A percentile compares a stretch with the other conserved stretches of the same genome.
phyloP scores from a whole-genome alignment of 1,140 invertebrate species.

The Drosophila burlai region DNA sequence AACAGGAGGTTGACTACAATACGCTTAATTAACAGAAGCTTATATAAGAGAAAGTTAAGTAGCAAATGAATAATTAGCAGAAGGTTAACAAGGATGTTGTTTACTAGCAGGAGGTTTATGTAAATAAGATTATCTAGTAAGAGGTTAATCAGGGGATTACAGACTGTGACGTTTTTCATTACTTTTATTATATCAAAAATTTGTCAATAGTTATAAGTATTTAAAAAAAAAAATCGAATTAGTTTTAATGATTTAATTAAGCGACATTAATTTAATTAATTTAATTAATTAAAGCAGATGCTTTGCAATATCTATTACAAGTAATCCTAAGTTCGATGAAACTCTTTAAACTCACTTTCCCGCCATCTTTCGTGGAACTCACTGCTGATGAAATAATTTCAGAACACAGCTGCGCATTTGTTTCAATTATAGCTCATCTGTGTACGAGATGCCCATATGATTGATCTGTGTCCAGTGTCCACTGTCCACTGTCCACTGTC shows the following conservation, averaged over 20 bases:
- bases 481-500: conserved; percentile 44
- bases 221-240: accelerated
- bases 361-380: conserved; percentile 18
- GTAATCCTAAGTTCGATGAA: conserved; percentile 14
- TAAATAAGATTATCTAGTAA: too few relatives aligned
- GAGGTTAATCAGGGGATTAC: too few relatives aligned
- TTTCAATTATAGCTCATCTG: conserved; percentile 62
- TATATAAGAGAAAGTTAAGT: too few relatives aligned
- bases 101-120: too few relatives aligned
- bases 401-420: conserved; percentile 64
- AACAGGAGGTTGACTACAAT: too few relatives aligned
- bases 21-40: too few relatives aligned
- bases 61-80: too few relatives aligned
- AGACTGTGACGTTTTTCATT: too few relatives aligned
- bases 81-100: too few relatives aligned
- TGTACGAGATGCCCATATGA: conserved; percentile 55
- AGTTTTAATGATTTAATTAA: neutral
- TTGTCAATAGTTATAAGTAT: too few relatives aligned
- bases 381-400: conserved; percentile 72
- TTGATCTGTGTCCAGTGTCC: conserved; percentile 73
- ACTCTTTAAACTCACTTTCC: neutral
- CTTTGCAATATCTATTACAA: neutral
- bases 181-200: too few relatives aligned
- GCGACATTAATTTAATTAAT: neutral
- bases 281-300: too few relatives aligned